Base-by-base conservation (phyloP, 2,888 invertebrate genomes). In the Mesorhabditis belari region DNA sequence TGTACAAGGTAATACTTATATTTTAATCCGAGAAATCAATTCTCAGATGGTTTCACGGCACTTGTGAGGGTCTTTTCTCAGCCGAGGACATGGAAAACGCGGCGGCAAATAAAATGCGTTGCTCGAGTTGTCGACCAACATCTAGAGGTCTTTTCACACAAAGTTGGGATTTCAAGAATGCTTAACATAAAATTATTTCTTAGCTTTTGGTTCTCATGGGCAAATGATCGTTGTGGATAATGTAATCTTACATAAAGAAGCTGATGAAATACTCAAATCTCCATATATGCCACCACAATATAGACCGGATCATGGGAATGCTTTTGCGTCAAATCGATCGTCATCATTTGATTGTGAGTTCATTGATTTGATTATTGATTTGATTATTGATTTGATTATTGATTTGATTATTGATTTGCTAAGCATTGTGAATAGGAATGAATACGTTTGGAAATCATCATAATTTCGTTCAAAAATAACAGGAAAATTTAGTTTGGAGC, bases 51-150 rank as follows among this genome's bases (percentile, higher is more conserved):
- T 85, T 92, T 64, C 98, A 98, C 84, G 91, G 90, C 52, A 82
- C 86, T 52, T 98, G 98, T 83, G 96, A 98, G 85, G 86, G 87
- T 26, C 89, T 95, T 66, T 88, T 88, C 77, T 88, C 85, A 63
- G 95, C 96, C 82, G 87, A 87, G 49, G 92, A 93, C 70, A 92
- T 93, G 0, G 94, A 96, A 80, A 87, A 88, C 68, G 95, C 93
- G 81, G 89, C 92, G 23, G 89, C 90, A 65, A 89, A 89, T 68
- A 91, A 91, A 70, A 98, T 98, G 85, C 88, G 88, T 76, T 98
- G 98, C 84, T 82, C 89, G 25, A 83, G 90, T 58, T 98, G 98
- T 83, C 88, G 96, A 65, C 92, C 92, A 0, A 51, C 54, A 35
- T 52, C 60, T 12, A 49, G 57, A 35, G n/a, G n/a, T n/a, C n/a